Evolutionary conservation across 2,888 invertebrate species (phyloP), one percentile per base, ranked within the genome.

Genomic region (Herminia tarsipennalis): DNA sequence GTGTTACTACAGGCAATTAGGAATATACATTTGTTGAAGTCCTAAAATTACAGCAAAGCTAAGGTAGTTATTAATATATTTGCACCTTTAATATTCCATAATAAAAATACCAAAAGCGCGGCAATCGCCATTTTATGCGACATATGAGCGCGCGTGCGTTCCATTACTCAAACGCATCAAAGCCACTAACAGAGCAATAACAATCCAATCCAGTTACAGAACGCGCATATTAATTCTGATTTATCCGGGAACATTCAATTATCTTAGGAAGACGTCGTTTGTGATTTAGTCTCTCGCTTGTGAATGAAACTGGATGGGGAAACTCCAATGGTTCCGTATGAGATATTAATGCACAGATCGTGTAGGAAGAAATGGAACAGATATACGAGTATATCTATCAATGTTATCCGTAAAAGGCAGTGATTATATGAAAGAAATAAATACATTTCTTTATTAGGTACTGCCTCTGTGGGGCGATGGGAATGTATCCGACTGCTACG

Each of bases 201-300:
- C 74, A 70, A 76, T 69, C 74, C 70, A 64, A 76, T 76, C 67
- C 66, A 52, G 67, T 61, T 70, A 70, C 62, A 47, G 73, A 72
- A 68, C 66, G 64, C 64, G 69, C 75, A 72, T 81, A 83, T 83
- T 78, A 80, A 71, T 70, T 71, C 65, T 76, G 77, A 86, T 84
- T 84, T 83, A 82, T 75, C 63, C 53, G 61, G 61, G 64, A 69
- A 73, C 81, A 74, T 86, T 86, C 84, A 87, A 88, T 88, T 88
- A 87, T 69, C 75, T 69, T 59, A 64, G 71, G 70, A 76, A 76
- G 73, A 75, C 62, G 63, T 70, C 73, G 62, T 75, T 80, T 72
- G 69, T 81, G 66, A 78, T 75, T 71, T 70, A 53, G 69, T 56
- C 58, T 42, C 55, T 37, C 49, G 38, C 53, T 65, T 48, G 39